These are phyloP conservation scores for Mycetomoellerius zeteki DNA, from an alignment of 1,140 invertebrate species.

Conservation along the genomic window DNA sequence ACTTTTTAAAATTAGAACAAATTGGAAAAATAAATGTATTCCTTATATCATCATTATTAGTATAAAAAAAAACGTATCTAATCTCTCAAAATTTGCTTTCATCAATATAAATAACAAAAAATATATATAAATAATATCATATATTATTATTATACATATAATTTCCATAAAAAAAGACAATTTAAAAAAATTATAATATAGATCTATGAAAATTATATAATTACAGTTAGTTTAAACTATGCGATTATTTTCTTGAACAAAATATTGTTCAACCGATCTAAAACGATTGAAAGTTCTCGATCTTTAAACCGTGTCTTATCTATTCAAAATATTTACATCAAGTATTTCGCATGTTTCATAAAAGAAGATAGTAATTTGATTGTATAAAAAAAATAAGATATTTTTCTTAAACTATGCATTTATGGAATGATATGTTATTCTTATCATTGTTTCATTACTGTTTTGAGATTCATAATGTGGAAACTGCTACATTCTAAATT, in stretches of 20 bases:
- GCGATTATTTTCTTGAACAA: neutral
- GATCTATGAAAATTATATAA: neutral
- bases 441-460: constrained; percentile 29
- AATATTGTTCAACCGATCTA: neutral
- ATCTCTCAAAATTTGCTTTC: neutral
- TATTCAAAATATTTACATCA: constrained; percentile 7
- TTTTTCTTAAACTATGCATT: constrained; percentile 27
- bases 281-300: constrained; percentile 4
- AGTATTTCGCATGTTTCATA: neutral
- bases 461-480: constrained; percentile 25
- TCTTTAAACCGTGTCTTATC: constrained; percentile 18
- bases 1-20: neutral
- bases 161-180: neutral
- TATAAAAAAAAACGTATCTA: neutral
- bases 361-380: neutral
- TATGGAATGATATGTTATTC: constrained; percentile 22
- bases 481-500: constrained; percentile 55
- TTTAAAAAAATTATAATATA: constrained; percentile 3
- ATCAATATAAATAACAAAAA: neutral
- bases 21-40: neutral
- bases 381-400: neutral
- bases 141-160: neutral
- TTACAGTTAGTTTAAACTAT: no score
- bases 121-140: neutral
- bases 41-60: neutral